Evolutionary conservation across 2,797 vertebrate species (phyloP).

Genomic region (Ateles fusciceps): DNA sequence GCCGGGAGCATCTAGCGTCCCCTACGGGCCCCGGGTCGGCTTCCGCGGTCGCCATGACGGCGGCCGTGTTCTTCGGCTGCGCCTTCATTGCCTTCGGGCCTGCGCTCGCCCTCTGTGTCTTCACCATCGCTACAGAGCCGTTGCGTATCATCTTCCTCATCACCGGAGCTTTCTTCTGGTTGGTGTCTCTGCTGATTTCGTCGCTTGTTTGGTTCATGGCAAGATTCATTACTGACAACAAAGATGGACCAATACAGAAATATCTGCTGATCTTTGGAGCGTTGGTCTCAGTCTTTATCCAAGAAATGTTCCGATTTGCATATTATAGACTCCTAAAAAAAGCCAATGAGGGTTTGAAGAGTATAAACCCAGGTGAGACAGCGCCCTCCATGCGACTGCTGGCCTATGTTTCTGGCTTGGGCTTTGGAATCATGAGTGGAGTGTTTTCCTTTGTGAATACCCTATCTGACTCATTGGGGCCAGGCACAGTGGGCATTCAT

Average conservation of each 20-base stretch:
- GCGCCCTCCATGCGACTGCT: constrained; percentile 88
- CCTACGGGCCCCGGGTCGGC: accelerated
- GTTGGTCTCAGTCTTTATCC: constrained; percentile 86
- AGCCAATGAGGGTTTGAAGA: constrained; percentile 89
- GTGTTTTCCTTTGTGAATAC: constrained; percentile 93
- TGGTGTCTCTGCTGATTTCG: constrained; percentile 87
- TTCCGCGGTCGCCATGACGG: constrained; percentile 84
- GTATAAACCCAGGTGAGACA: constrained; percentile 88
- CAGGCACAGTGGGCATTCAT: constrained; percentile 90
- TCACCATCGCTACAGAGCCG: constrained; percentile 89
- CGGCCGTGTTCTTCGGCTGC: constrained; percentile 88
- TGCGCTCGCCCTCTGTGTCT: constrained; percentile 87
- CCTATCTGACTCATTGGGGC: constrained; percentile 90
- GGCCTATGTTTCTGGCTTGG: constrained; percentile 91
- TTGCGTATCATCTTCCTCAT: constrained; percentile 90
- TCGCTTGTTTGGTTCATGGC: constrained; percentile 88
- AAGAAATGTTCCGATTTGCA: constrained; percentile 86
- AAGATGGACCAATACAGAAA: constrained; percentile 83
- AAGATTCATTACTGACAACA: constrained; percentile 84
- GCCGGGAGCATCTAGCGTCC: background rate
- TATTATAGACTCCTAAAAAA: constrained; percentile 89
- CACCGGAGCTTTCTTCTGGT: constrained; percentile 88
- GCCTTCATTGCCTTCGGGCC: constrained; percentile 90
- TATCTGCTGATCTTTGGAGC: constrained; percentile 87
- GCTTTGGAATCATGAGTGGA: constrained; percentile 94